phyloP scores from a whole-genome alignment of 2,113 vertebrate genomes.

The Trematocara zebra region DNA sequence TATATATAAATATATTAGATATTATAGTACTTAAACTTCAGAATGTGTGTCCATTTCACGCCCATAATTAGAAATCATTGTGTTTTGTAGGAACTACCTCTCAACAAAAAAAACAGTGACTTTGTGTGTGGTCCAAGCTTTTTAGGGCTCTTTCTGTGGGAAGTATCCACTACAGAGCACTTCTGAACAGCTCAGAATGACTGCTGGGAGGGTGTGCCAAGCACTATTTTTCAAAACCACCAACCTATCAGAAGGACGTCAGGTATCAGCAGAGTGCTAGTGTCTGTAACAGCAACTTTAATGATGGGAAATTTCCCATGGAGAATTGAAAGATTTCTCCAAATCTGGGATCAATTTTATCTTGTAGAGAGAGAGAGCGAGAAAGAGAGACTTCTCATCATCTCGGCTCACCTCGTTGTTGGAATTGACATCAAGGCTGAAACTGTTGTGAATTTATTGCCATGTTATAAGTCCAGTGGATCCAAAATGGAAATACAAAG shows the following conservation, averaged over 20 bases:
- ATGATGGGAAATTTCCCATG: not conserved
- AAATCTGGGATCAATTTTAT: not conserved
- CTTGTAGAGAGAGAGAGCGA: not conserved
- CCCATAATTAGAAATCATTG: not conserved
- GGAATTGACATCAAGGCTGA: not conserved
- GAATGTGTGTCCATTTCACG: not conserved
- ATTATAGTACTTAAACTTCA: not conserved
- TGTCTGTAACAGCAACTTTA: not conserved
- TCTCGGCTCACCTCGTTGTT: not conserved
- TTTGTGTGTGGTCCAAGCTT: not conserved
- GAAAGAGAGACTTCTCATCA: not conserved
- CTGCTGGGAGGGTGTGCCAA: not conserved
- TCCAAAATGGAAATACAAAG: not conserved
- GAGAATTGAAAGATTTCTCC: not conserved
- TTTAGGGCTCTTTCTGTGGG: not conserved
- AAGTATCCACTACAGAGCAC: not conserved
- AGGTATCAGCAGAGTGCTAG: not conserved
- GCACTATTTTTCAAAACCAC: not conserved
- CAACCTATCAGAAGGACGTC: not conserved
- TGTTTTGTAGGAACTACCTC: not conserved
- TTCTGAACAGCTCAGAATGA: not conserved
- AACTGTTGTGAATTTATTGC: not conserved
- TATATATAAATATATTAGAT: not conserved
- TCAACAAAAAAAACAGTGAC: not conserved
- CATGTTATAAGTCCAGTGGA: not conserved